Evolutionary conservation across 1,140 invertebrate species (phyloP).

Genomic region (Littorina saxatilis): DNA sequence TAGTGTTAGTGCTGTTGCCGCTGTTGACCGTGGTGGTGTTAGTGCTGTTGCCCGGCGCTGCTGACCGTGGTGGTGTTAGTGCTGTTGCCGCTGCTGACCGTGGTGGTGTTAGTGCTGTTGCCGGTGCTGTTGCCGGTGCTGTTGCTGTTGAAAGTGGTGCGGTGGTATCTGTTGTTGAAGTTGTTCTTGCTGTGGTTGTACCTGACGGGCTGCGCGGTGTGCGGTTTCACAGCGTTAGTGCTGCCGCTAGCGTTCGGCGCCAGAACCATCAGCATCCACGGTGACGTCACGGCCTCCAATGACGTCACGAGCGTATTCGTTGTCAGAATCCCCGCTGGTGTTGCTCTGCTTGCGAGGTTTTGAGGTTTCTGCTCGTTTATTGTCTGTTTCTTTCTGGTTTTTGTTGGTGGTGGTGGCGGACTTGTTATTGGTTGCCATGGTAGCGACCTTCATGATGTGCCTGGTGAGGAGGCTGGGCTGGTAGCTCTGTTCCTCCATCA

Average conservation of each 20-base stretch:
- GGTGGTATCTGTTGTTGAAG: neutral
- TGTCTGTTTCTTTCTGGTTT: too few species aligned
- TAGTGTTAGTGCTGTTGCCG: neutral
- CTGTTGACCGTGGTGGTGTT: neutral
- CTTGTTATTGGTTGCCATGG: neutral
- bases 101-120: neutral
- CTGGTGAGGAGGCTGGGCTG: conserved; percentile 1
- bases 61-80: neutral
- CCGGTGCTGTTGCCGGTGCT: neutral
- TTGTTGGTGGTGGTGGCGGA: neutral
- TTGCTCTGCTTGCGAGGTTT: neutral
- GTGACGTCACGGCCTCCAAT: neutral
- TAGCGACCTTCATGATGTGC: conserved; percentile 1
- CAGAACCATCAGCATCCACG: neutral
- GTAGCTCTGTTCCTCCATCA: conserved; percentile 25
- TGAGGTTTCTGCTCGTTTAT: neutral
- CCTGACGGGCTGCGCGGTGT: neutral
- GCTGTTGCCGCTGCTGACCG: neutral
- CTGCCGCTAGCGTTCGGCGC: neutral
- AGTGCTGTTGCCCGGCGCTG: neutral
- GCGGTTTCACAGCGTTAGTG: neutral
- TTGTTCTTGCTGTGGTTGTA: too few species aligned
- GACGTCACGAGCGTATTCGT: neutral
- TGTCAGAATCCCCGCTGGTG: neutral
- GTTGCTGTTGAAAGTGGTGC: neutral